Conservation (phyloP, 1,140 invertebrate species). For the Oedothorax gibbosus region DNA sequence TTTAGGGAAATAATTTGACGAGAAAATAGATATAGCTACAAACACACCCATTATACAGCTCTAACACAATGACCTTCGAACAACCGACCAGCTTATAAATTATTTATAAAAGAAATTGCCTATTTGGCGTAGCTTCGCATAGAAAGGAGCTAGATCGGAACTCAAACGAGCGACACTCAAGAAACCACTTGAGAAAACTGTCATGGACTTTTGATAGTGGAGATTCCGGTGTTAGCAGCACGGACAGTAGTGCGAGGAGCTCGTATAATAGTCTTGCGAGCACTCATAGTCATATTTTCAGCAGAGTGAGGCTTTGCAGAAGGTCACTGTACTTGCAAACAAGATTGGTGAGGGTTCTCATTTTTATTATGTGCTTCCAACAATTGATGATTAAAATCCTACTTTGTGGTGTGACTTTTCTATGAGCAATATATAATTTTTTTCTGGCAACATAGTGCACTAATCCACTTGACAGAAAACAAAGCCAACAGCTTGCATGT, state of each 20-base stretch:
- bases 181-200: slow-evolving; percentile 50
- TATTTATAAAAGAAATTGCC: too few relatives aligned
- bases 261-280: slow-evolving; percentile 60
- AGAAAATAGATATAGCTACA: too few relatives aligned
- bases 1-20: too few relatives aligned
- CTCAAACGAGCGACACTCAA: slow-evolving; percentile 57
- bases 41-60: too few relatives aligned
- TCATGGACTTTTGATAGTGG: slow-evolving; percentile 61
- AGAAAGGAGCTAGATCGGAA: slow-evolving; percentile 48
- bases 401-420: too few relatives aligned
- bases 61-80: too few relatives aligned
- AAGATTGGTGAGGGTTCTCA: slow-evolving; percentile 68
- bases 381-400: too few relatives aligned
- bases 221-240: slow-evolving; percentile 57
- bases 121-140: slow-evolving; percentile 52
- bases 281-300: slow-evolving; percentile 69
- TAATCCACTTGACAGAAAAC: too few relatives aligned
- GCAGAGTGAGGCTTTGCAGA: slow-evolving; percentile 78
- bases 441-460: too few relatives aligned
- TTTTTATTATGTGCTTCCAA: not conserved
- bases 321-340: slow-evolving; percentile 82
- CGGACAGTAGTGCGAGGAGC: slow-evolving; percentile 60
- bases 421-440: too few relatives aligned
- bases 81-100: too few relatives aligned
- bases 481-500: too few relatives aligned